Evolutionary conservation across 2,888 invertebrate species (phyloP), one percentile per base, ranked within the genome.

Genomic region (Lobophora halterata): DNA sequence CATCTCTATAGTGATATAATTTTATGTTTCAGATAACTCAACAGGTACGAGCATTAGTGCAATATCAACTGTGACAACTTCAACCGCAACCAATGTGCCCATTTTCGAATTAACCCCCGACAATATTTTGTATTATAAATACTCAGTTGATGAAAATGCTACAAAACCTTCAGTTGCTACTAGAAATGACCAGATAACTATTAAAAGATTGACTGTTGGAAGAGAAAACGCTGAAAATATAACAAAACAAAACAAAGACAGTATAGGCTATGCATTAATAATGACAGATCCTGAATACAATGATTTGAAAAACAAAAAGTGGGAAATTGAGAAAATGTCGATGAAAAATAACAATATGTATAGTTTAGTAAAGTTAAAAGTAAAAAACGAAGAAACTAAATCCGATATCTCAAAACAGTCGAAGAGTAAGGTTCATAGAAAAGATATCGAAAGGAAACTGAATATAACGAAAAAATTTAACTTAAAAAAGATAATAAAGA

Each of bases 271-370:
- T 14, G 10, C 18, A 4, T 5, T 32, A 19, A 12, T 27, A 2
- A 10, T 16, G 12, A 31, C 5, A 8, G n/a, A 25, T 33, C 31
- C 36, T 2, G 21, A 35, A 3, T 34, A 12, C n/a, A 57, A 61
- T 10, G 48, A 58, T 25, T 33, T 61, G 1, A 63, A 60, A 39
- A 45, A 47, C 27, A 46, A 56, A 5, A 57, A 57, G 16, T 57
- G 63, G 64, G 28, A 45, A 1, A 39, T 52, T 6, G 18, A 55
- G 0, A 56, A 60, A 36, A 21, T 47, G 1, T 23, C n/a, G n/a
- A n/a, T 49, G 1, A 55, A 52, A 20, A 45, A 58, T 0, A 53
- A 37, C n/a, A 26, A 17, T 31, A 28, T 27, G 29, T 8, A 29
- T 17, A 19, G 18, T 19, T 25, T 10, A 5, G 30, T 17, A 12